phyloP scores from a whole-genome alignment of 2,113 vertebrate species.

The Sapajus apella region DNA sequence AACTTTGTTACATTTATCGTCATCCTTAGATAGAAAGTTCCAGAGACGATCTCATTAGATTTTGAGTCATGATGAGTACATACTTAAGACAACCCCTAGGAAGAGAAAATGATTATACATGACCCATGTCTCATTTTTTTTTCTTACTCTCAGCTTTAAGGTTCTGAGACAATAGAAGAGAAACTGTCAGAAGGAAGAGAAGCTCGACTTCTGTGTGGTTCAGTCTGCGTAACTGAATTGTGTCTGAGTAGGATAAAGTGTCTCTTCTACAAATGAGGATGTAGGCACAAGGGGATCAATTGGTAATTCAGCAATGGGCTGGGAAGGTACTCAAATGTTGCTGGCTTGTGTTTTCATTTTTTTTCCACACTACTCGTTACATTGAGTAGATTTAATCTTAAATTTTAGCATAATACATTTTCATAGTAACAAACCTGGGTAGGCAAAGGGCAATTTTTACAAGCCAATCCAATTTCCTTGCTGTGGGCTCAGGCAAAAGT shows the following conservation, averaged over 20 bases:
- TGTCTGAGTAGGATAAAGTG: neutral
- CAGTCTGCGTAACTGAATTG: neutral
- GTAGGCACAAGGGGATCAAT: neutral
- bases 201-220: neutral
- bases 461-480: neutral
- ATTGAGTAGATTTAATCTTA: neutral
- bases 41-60: neutral
- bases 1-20: neutral
- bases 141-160: neutral
- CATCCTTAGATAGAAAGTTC: neutral
- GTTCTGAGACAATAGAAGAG: neutral
- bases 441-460: neutral
- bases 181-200: neutral
- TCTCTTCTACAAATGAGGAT: neutral
- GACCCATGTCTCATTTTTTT: neutral
- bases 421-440: neutral
- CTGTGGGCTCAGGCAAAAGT: neutral
- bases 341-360: neutral
- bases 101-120: neutral
- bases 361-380: neutral
- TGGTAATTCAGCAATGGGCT: neutral
- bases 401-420: neutral
- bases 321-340: neutral
- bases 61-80: neutral
- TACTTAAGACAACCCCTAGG: neutral